Evolutionary conservation across 2,888 invertebrate genomes (phyloP), one percentile per base, ranked within the genome.

Genomic region (Deladenus siricidicola): DNA sequence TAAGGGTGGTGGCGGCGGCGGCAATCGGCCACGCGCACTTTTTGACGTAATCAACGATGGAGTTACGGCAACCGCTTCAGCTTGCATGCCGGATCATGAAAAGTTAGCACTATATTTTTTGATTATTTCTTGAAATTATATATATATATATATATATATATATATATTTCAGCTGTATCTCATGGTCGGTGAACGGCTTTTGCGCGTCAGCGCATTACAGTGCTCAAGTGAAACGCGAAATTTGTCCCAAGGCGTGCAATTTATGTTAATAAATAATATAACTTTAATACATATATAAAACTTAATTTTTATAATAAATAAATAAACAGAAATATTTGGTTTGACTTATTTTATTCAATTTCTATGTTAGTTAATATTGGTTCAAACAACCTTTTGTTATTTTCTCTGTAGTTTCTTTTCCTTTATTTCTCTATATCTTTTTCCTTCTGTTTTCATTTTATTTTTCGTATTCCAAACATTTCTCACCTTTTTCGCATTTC

Each of bases 181-280:
- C 28, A 6, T 63, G 63, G 63, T 23, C 53, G 24, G 58, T 43
- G 26, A 63, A 63, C 54, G 63, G 63, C 10, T 63, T 63, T 50
- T 63, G 63, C 39, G 42, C 48, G 10, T 63, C 63, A 21, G 24
- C 59, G 19, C 30, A 34, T 23, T 58, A 58, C 48, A 55, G 54
- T 56, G 21, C 34, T 4, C 53, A 55, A n/a, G 30, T 60, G 14
- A 60, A 60, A 47, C 43, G 48, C n/a, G 49, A 60, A 47, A 55
- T 57, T n/a, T 60, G 60, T 26, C 48, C 56, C 6, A 52, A 30
- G 34, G 28, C 45, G 19, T 60, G 60, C 50, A 45, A 34, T 14
- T 45, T 56, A 14, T 60, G 60, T 45, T 58, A 29, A 58, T 14
- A 23, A n/a, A n/a, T n/a, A n/a, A n/a, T n/a, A n/a, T n/a, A n/a